Evolutionary conservation across 2,113 vertebrate genomes (phyloP), one percentile per base, ranked within the genome.

Genomic region (Machaerirhynchus nigripectus): DNA sequence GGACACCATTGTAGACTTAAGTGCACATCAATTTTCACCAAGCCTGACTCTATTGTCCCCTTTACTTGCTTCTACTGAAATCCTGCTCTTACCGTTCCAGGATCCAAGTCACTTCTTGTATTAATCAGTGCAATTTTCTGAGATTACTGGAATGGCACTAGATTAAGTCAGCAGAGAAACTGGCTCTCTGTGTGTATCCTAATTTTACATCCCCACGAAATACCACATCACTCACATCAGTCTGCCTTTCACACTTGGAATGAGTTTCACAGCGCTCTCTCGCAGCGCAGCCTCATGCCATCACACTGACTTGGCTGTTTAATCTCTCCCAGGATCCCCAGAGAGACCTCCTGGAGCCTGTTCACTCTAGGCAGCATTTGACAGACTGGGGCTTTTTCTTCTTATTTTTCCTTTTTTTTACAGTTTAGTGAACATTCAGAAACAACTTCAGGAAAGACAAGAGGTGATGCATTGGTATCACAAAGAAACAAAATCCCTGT

Each of bases 181-280:
- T 64, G 76, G 39, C 60, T 67, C 42, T 64, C 71, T 84, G 60
- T 1, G 0, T 53, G 57, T 79, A 87, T 90, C 86, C 76, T 92
- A 81, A 93, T 94, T 90, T 96, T 81, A 91, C 52, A 88, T 77
- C 67, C 52, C 82, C 68, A 60, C 70, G 85, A 96, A 96, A 95
- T 90, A 94, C 90, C 93, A 93, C 79, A 92, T 88, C 92, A 81
- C 67, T 95, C 88, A 84, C 92, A 70, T 89, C 90, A 95, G 37
- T 80, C 86, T 86, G 88, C 37, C 71, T 93, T 94, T 87, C 64
- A 74, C 89, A 64, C 88, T 90, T 87, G 83, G 90, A 93, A 90
- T 2, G 7, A 92, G 68, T 76, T 90, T 77, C 68, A 57, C 33
- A 63, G 90, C 0, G 0, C 33, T n/a, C 35, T 85, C 84, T 73